Base-by-base conservation (phyloP, 2,113 vertebrate species). In the Peromyscus leucopus region DNA sequence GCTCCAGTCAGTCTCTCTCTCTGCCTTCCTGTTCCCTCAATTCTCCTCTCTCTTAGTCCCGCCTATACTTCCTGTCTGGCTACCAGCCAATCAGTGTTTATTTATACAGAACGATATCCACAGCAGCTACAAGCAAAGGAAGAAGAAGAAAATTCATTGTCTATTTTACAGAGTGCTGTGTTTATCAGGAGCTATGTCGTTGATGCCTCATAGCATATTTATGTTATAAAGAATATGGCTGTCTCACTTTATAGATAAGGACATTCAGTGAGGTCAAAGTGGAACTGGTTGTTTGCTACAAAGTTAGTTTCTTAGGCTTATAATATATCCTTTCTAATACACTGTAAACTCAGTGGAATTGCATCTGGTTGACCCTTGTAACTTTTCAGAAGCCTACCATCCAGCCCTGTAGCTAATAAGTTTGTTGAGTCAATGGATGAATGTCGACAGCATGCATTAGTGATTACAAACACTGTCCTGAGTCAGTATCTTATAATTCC, bases 361-460 rank as follows among this genome's bases (percentile, higher is more conserved):
- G 11, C 10, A 22, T 69, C 42, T 69, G 15, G 28, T 19, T 89
- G 95, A 59, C 36, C 36, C 33, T 93, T 2, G 21, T 7, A 75
- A 55, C 75, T 10, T 11, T 57, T 39, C 12, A 75, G 39, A 48
- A 79, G 36, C 26, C 17, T 42, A 26, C 65, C 11, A 13, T 21
- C 61, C 57, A 21, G 65, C 65, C 90, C 79, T n/a, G 16, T 2
- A 36, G 48, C 26, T 59, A 75, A 10, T 42, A 39, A 90, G 42
- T 83, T 75, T 92, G 26, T 93, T 87, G 84, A 78, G 12, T 22
- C 22, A 67, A 83, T 36, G 24, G 69, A 71, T 94, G 76, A 61
- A n/a, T 72, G 84, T 69, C 63, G 92, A 95, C 90, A 92, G 46
- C 39, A 39, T 91, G n/a, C n/a, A 88, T 57, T 46, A 93, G 74